A percentile compares a stretch with the other conserved stretches of the same genome.
Evolutionary conservation across 2,888 invertebrate genomes (phyloP).

Genomic region (Sphaerophoria rueppellii): DNA sequence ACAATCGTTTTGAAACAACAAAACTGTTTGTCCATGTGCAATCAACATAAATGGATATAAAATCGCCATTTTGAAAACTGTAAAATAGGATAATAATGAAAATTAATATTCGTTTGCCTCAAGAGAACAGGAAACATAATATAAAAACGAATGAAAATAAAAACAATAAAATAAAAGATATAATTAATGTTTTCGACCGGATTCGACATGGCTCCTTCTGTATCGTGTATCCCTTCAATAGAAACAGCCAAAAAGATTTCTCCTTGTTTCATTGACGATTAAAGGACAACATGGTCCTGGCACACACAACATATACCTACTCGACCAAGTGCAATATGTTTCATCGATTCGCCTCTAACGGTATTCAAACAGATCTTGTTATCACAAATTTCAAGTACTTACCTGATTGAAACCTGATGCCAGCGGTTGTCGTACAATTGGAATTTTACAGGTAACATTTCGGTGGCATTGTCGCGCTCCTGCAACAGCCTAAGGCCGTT

Average conservation of each 20-base stretch:
- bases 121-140: constrained; percentile 37
- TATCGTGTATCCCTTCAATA: background rate
- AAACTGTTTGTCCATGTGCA: constrained; percentile 82
- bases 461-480: constrained; percentile 81
- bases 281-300: constrained; percentile 46
- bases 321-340: background rate
- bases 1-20: constrained; percentile 81
- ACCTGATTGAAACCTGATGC: constrained; percentile 83
- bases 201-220: background rate
- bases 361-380: constrained; percentile 1
- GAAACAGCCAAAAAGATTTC: constrained; percentile 2
- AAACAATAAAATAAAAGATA: constrained; percentile 64
- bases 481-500: constrained; percentile 81
- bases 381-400: constrained; percentile 67
- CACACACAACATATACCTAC: constrained; percentile 35
- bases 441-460: constrained; percentile 82
- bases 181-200: background rate
- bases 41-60: constrained; percentile 82
- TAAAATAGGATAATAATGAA: constrained; percentile 65
- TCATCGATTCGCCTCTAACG: constrained; percentile 18
- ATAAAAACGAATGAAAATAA: constrained; percentile 60
- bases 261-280: constrained; percentile 10
- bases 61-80: constrained; percentile 82
- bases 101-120: constrained; percentile 53
- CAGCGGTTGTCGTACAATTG: constrained; percentile 82